Evolutionary conservation across 37 sponge, comb jelly and placozoan species (phyloP), one percentile per base, ranked within the genome.

Genomic region (Spongilla lacustris): DNA sequence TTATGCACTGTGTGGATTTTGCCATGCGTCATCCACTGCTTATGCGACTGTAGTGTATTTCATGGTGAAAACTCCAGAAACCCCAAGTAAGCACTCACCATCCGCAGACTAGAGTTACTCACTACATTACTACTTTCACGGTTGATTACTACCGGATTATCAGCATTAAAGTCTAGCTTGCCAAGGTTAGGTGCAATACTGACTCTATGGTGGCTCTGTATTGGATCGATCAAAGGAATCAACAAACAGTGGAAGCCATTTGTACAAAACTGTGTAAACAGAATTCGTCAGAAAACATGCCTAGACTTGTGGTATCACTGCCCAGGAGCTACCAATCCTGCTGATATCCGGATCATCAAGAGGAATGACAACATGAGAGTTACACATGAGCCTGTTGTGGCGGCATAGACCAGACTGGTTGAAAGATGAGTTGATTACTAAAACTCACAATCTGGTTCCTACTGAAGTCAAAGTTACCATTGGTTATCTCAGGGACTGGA

Each of bases 1-100:
- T 12, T 76, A 32, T 27, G 0, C 8, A 26, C 73, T 86, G 29
- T 30, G 37, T 68, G 86, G 86, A 70, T 86, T 78, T 58, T 79
- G 86, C 50, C 66, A 86, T 41, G 80, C 80, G 31, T 78, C 86
- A 27, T 23, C 23, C 5, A 24, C n/a, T 28, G 85, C 78, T 33
- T 85, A 85, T 70, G 85, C 85, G 5, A 78, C 78, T 29, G 85
- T 85, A 23, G 78, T 85, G 27, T 76, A 85, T 25, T 27, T 85
- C 37, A 41, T 67, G 70, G 33, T 77, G 37, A 37, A 76, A 25
- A 76, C 85, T 23, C 28, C 11, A 4, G 37, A 19, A 33, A 33
- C 35, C 86, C 86, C 36, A 49, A 70, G 4, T 35, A 28, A 23
- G 32, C 28, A 31, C 86, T 46, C 41, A 86, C 80, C 14, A 79